Evolutionary conservation across 2,797 vertebrate genomes (phyloP).

Genomic region (Anableps anableps): DNA sequence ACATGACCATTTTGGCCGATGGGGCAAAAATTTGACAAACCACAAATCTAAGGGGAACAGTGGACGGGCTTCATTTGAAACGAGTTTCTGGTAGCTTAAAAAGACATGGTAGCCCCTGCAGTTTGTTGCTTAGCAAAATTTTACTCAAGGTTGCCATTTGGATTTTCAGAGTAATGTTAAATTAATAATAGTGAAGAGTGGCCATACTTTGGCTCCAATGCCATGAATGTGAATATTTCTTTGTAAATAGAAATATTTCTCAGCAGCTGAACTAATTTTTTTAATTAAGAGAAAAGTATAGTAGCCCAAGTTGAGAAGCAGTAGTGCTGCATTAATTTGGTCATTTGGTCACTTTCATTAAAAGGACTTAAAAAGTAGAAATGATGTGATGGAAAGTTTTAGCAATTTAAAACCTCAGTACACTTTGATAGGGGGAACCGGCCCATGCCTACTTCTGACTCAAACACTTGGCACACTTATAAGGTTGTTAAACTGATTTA

Average conservation of each 20-base stretch:
- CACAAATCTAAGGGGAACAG: not conserved
- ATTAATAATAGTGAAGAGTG: not conserved
- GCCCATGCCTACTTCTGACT: slow-evolving; percentile 21
- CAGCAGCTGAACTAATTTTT: not conserved
- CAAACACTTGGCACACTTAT: slow-evolving; percentile 46
- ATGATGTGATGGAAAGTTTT: not conserved
- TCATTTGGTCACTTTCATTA: not conserved
- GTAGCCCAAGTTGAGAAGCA: not conserved
- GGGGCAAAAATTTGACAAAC: not conserved
- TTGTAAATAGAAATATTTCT: not conserved
- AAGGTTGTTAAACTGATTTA: slow-evolving; percentile 27
- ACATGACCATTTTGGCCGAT: not conserved
- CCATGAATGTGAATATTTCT: not conserved
- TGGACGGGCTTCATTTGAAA: not conserved
- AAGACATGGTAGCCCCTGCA: not conserved
- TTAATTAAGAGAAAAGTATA: not conserved
- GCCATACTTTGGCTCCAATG: not conserved
- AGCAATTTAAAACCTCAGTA: not conserved
- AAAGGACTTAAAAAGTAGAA: not conserved
- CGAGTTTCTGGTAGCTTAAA: not conserved
- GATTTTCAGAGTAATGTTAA: not conserved
- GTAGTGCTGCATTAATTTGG: not conserved
- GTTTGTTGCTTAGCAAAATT: not conserved
- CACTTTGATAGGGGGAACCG: not conserved
- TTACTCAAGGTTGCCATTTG: not conserved